Conservation (phyloP, 1,140 invertebrate species). For the Aphelenchoides fujianensis region DNA sequence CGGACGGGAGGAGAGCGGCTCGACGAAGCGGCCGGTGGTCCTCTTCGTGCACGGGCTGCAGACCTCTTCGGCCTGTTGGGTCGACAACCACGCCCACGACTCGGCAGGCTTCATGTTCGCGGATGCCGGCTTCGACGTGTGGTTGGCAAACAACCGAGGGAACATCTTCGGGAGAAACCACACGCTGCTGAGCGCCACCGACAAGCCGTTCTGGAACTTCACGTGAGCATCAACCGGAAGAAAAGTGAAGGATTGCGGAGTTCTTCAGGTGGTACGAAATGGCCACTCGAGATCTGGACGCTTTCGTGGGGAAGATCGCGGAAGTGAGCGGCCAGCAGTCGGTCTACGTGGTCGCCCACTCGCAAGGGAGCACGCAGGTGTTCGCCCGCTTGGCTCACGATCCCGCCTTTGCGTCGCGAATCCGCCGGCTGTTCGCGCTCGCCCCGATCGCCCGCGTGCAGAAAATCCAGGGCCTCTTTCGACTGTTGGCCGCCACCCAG, state of each 20-base stretch:
- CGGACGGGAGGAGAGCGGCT: too few species aligned
- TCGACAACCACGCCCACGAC: slow-evolving; percentile 20
- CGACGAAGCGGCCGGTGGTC: neutral
- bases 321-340: slow-evolving; percentile 58
- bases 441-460: slow-evolving; percentile 49
- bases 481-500: neutral
- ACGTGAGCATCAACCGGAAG: too few species aligned
- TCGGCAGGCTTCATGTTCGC: slow-evolving; percentile 66
- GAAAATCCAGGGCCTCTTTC: slow-evolving; percentile 48
- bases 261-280: slow-evolving; percentile 69
- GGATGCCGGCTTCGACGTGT: slow-evolving; percentile 73
- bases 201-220: slow-evolving; percentile 62
- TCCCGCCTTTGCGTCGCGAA: neutral
- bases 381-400: slow-evolving; percentile 61
- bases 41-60: slow-evolving; percentile 74
- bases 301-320: slow-evolving; percentile 70
- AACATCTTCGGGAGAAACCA: slow-evolving; percentile 69
- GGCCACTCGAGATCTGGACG: slow-evolving; percentile 75
- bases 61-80: slow-evolving; percentile 73
- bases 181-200: slow-evolving; percentile 37
- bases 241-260: too few species aligned
- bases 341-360: slow-evolving; percentile 64
- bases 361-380: slow-evolving; percentile 64
- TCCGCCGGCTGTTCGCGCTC: slow-evolving; percentile 47
- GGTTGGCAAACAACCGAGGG: slow-evolving; percentile 71